phyloP scores from a whole-genome alignment of 2,113 vertebrate species.

The Triplophysa dalaica region DNA sequence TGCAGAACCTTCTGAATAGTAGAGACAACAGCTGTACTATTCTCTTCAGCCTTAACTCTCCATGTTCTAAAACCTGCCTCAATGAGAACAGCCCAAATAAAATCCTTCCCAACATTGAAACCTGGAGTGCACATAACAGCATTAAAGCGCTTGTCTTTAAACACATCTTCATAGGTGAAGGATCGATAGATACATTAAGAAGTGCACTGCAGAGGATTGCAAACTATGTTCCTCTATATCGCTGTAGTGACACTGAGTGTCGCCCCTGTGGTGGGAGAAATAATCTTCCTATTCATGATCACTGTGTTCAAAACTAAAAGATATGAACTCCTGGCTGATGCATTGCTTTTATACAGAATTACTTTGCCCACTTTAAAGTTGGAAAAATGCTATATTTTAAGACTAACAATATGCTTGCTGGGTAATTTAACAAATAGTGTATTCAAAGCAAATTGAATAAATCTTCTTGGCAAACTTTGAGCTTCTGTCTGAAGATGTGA shows the following conservation, averaged over 20 bases:
- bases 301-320: no score
- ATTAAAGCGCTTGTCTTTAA: conserved; percentile 1
- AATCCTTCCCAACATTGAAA: background rate
- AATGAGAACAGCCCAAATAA: background rate
- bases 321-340: no score
- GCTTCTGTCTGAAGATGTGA: no score
- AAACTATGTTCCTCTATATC: background rate
- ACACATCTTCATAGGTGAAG: background rate
- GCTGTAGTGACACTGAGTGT: background rate
- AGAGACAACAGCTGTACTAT: background rate
- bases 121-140: background rate
- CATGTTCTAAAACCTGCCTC: background rate
- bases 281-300: no score
- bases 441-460: no score
- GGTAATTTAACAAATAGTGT: no score
- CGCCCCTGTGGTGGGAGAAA: no score
- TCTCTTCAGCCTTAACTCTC: conserved; percentile 1
- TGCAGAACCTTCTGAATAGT: background rate
- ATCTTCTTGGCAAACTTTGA: no score
- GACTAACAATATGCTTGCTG: no score
- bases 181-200: background rate
- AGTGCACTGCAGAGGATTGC: background rate
- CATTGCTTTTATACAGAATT: no score
- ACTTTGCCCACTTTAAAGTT: no score
- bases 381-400: no score